phyloP scores from a whole-genome alignment of 2,888 invertebrate species.

The Xestoiulus laeticollis region DNA sequence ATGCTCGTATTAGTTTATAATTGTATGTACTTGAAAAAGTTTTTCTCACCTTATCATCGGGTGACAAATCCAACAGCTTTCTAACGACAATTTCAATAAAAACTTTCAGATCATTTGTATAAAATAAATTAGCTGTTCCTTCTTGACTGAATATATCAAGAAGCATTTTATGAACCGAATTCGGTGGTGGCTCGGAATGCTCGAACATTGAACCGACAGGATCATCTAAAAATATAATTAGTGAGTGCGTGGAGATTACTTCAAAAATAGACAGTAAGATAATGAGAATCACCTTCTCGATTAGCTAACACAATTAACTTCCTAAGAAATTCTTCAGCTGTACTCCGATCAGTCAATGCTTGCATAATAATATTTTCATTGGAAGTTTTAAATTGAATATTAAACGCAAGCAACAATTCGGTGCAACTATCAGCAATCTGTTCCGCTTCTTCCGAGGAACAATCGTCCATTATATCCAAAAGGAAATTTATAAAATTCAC shows the following conservation, averaged over 20 bases:
- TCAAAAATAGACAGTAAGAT: neutral
- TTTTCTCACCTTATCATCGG: slow-evolving; percentile 73
- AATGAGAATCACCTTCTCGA: slow-evolving; percentile 74
- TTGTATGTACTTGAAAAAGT: neutral
- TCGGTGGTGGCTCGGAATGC: slow-evolving; percentile 79
- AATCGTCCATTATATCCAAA: slow-evolving; percentile 81
- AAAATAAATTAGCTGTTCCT: slow-evolving; percentile 85
- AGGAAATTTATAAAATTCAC: slow-evolving; percentile 82
- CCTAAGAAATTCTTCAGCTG: slow-evolving; percentile 89
- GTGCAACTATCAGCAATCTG: slow-evolving; percentile 85
- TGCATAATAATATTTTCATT: slow-evolving; percentile 60
- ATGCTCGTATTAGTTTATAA: neutral
- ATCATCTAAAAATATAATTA: slow-evolving; percentile 72
- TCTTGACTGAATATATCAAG: slow-evolving; percentile 83
- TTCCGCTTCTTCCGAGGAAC: slow-evolving; percentile 83
- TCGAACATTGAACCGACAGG: slow-evolving; percentile 79
- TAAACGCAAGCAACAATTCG: slow-evolving; percentile 84
- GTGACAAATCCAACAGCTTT: slow-evolving; percentile 87
- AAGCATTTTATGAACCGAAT: slow-evolving; percentile 88
- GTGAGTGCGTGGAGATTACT: no score
- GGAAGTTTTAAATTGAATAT: slow-evolving; percentile 78
- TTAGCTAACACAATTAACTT: slow-evolving; percentile 87
- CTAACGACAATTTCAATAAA: slow-evolving; percentile 91
- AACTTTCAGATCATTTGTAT: slow-evolving; percentile 94
- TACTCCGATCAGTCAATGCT: slow-evolving; percentile 64